These are phyloP conservation scores for Charina bottae DNA, from an alignment of 2,113 vertebrate genomes.

Conservation along the genomic window DNA sequence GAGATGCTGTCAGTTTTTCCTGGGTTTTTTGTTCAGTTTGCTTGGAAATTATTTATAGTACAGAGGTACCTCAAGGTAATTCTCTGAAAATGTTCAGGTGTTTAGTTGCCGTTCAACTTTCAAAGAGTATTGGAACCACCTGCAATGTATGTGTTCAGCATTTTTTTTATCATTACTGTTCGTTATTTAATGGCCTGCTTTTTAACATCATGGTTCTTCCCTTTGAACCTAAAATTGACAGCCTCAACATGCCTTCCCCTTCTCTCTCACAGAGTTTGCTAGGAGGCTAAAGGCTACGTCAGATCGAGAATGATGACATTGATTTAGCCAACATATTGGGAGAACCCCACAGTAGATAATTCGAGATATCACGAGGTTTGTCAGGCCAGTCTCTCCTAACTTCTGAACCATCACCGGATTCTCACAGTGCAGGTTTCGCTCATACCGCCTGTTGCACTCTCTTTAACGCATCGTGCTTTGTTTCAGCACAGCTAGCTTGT, in stretches of 20 bases:
- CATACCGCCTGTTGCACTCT: not conserved
- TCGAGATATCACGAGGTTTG: not conserved
- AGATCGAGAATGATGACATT: not conserved
- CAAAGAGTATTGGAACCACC: not conserved
- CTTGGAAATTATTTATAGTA: not conserved
- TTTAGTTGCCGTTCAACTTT: not conserved
- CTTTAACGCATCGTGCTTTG: not conserved
- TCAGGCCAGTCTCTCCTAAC: not conserved
- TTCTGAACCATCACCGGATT: not conserved
- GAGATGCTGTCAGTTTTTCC: not conserved
- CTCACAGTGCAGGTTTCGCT: not conserved
- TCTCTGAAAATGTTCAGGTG: not conserved
- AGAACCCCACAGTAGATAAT: not conserved
- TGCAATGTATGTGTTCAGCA: not conserved
- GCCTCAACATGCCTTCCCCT: not conserved
- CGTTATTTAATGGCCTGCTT: not conserved
- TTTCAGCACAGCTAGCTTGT: not conserved
- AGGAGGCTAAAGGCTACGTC: not conserved
- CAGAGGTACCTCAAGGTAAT: not conserved
- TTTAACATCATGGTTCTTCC: not conserved
- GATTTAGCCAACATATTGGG: not conserved
- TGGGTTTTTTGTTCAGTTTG: not conserved
- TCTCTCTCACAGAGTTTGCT: not conserved
- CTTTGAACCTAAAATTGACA: not conserved
- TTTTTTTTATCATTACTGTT: not conserved